Base-by-base conservation (phyloP, 2,888 invertebrate genomes). In the Clepsis dumicolana region DNA sequence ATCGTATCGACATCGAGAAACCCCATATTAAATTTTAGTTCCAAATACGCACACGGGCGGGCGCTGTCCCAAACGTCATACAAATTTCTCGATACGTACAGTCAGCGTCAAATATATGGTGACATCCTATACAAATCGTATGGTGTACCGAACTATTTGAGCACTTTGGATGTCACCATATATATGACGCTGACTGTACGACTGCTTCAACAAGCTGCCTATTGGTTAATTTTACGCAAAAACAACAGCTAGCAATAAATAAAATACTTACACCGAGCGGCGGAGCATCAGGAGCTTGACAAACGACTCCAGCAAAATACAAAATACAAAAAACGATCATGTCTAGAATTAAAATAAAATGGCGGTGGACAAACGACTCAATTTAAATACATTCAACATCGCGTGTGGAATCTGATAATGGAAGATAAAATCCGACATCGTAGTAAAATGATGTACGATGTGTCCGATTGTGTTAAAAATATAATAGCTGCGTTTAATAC, bases 371-470 rank as follows among this genome's bases (percentile, higher is more conserved):
- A 41, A 29, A 41, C 57, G 1, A n/a, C 14, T 3, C 12, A 16
- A 53, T 69, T 65, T 70, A 64, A 68, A 64, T 65, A 56, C 38
- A 65, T 29, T 5, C 1, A 14, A 54, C 16, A 61, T 70, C 35
- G 65, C 69, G 60, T 70, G 69, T 0, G 4, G 8, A 8, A 65
- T 70, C 69, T 18, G 69, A 70, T 61, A 65, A n/a, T 3, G 14
- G 14, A 14, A 25, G 25, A 56, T 44, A 7, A 3, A 18, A 50
- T 56, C 53, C 29, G 21, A 65, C 67, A 68, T 61, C 54, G 25
- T 63, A 41, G 27, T 24, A 21, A 12, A 48, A 56, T 62, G 62
- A 48, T 62, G 50, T 61, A 7, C 18, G 61, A 62, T 66, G 25
- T 62, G 61, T 62, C 16, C 2, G 61, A 62, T 41, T 10, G 25